phyloP scores from a whole-genome alignment of 2,888 invertebrate species.

The Rotaria sp. region DNA sequence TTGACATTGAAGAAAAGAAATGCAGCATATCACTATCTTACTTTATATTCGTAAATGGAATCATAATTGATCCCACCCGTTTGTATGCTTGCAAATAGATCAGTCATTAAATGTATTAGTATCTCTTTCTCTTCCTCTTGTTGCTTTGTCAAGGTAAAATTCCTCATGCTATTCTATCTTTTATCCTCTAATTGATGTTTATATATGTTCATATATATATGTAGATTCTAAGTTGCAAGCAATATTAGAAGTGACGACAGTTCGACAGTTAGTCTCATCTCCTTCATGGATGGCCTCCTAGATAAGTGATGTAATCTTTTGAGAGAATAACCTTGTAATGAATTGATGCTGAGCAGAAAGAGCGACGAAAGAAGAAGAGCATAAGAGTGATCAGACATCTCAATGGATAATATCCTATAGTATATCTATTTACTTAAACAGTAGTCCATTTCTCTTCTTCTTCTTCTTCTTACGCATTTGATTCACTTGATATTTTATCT shows the following conservation, averaged over 20 bases:
- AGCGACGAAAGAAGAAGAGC: background rate
- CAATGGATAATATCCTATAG: background rate
- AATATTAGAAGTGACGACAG: background rate
- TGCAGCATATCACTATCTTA: background rate
- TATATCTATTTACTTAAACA: background rate
- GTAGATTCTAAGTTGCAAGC: background rate
- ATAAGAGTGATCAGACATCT: background rate
- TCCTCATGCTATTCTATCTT: background rate
- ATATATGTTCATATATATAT: background rate
- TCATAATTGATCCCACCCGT: background rate
- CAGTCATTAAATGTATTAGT: background rate
- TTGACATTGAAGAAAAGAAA: constrained; percentile 3
- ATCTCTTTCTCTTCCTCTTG: background rate
- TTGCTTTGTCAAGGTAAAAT: background rate
- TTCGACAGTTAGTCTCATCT: background rate
- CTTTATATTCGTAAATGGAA: background rate
- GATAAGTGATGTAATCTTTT: background rate
- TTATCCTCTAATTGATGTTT: background rate
- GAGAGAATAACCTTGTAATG: background rate
- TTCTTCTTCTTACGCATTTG: background rate
- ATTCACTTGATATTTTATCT: background rate
- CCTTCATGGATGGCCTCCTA: background rate
- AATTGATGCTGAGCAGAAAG: constrained; percentile 18
- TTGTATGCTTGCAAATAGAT: background rate
- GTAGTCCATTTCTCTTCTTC: background rate